Percentiles rank a stretch among this genome's conserved stretches.
Evolutionary conservation across 2,113 vertebrate genomes (phyloP).

Genomic region (Festucalex cinctus): DNA sequence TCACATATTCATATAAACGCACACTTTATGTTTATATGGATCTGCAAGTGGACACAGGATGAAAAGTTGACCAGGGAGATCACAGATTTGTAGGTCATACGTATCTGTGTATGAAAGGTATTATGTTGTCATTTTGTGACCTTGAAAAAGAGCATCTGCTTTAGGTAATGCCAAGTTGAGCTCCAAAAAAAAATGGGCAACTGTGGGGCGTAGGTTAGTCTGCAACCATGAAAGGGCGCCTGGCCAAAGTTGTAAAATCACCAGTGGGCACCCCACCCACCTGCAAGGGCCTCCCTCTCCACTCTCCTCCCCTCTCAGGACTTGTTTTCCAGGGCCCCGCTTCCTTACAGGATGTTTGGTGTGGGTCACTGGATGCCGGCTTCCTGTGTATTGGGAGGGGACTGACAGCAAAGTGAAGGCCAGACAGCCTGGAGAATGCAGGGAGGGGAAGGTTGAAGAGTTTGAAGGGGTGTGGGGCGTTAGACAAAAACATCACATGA

Average conservation of each 20-base stretch:
- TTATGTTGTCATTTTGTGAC: neutral
- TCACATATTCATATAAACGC: too few species aligned
- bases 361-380: slow-evolving; percentile 72
- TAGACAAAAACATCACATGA: slow-evolving; percentile 58
- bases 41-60: too few species aligned
- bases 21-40: too few species aligned
- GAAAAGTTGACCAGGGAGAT: too few species aligned
- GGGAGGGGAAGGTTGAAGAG: slow-evolving; percentile 37
- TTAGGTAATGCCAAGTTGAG: slow-evolving; percentile 10
- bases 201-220: slow-evolving; percentile 43
- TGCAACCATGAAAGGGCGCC: slow-evolving; percentile 4
- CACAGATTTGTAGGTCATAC: too few species aligned
- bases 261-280: slow-evolving; percentile 52
- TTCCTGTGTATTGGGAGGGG: slow-evolving; percentile 76
- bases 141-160: slow-evolving; percentile 29
- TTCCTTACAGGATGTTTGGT: slow-evolving; percentile 81
- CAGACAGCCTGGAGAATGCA: slow-evolving; percentile 66
- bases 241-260: slow-evolving; percentile 59
- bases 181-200: slow-evolving; percentile 25
- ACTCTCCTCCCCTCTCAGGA: slow-evolving; percentile 51
- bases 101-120: neutral
- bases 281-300: slow-evolving; percentile 41
- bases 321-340: slow-evolving; percentile 70
- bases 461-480: slow-evolving; percentile 30
- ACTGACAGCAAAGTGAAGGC: slow-evolving; percentile 75